A percentile compares a stretch with the other conserved stretches of the same genome.
Evolutionary conservation across 2,888 invertebrate genomes (phyloP).

Genomic region (Steinernema hermaphroditum): DNA sequence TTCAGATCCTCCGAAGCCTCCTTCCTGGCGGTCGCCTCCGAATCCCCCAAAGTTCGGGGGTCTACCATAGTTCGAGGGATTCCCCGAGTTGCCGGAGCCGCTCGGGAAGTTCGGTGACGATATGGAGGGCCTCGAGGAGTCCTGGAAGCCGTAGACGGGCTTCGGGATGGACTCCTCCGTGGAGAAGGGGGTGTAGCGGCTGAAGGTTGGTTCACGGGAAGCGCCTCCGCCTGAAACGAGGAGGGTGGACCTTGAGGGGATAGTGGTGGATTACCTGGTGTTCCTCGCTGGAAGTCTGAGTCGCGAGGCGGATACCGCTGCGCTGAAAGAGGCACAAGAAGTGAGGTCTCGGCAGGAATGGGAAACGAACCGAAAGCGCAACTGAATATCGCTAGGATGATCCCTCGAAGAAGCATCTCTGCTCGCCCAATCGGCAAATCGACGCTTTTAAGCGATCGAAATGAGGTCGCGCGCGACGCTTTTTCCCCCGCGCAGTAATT

Average conservation of each 20-base stretch:
- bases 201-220: conserved; percentile 33
- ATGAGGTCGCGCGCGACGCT: conserved; percentile 29
- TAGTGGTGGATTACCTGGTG: not conserved
- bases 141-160: conserved; percentile 34
- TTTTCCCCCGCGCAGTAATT: conserved; percentile 24
- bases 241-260: too few relatives aligned
- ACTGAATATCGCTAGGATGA: conserved; percentile 11
- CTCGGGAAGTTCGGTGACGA: not conserved
- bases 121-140: not conserved
- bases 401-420: conserved; percentile 25
- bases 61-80: not conserved
- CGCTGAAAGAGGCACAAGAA: not conserved
- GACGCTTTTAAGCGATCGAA: conserved; percentile 21
- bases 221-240: not conserved
- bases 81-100: not conserved
- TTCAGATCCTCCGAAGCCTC: not conserved
- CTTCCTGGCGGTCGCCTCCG: not conserved
- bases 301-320: conserved; percentile 4
- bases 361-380: conserved; percentile 28
- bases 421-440: conserved; percentile 22
- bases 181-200: conserved; percentile 38
- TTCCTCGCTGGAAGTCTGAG: not conserved
- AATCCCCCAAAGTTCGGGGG: not conserved
- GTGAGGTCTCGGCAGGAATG: not conserved
- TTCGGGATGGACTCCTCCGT: conserved; percentile 39